These are phyloP conservation scores for Zosterops hypoxanthus DNA, from an alignment of 2,113 vertebrate genomes.

Conservation along the genomic window DNA sequence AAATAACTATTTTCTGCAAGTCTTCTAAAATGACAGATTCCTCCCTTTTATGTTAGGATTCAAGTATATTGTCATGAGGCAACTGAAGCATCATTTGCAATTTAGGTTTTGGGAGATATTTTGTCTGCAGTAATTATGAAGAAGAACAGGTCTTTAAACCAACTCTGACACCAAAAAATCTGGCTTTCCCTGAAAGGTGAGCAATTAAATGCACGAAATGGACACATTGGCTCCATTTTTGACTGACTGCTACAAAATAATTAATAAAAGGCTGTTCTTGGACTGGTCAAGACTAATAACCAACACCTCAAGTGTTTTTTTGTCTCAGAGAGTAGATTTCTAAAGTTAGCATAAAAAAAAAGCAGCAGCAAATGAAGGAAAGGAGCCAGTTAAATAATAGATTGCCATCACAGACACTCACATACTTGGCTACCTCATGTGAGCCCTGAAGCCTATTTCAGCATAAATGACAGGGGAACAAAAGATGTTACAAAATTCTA, in stretches of 20 bases:
- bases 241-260: background rate
- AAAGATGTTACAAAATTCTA: constrained; percentile 42
- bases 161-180: background rate
- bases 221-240: background rate
- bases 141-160: background rate
- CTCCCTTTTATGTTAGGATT: background rate
- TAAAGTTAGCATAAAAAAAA: background rate
- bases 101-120: constrained; percentile 27
- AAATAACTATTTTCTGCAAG: background rate
- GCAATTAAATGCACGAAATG: background rate
- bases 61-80: background rate
- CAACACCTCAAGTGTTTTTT: background rate
- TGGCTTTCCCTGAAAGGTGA: background rate
- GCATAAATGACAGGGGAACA: constrained; percentile 13
- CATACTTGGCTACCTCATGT: background rate
- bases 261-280: background rate
- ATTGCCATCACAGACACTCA: background rate
- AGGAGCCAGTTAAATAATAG: background rate
- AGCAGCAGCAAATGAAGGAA: background rate
- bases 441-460: constrained; percentile 11
- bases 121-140: background rate
- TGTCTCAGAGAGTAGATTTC: background rate
- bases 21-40: background rate
- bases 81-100: background rate
- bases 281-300: background rate